Evolutionary conservation across 2,113 vertebrate genomes (phyloP).

Genomic region (Cyphomyrus plagiostoma): DNA sequence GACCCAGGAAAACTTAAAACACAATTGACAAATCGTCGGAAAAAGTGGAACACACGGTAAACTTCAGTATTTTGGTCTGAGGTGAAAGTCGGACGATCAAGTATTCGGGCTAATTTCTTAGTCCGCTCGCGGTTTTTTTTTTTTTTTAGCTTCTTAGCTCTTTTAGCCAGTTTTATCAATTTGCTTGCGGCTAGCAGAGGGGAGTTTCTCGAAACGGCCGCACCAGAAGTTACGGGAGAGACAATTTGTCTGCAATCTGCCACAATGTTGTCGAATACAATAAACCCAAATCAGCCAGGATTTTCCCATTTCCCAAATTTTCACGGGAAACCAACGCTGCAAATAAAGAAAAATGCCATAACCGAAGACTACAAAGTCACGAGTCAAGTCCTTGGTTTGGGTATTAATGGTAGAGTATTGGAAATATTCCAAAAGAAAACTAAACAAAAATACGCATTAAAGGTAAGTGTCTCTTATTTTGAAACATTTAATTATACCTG

Average conservation of each 20-base stretch:
- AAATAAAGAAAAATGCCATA: constrained; percentile 74
- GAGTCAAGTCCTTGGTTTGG: constrained; percentile 74
- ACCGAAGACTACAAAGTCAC: constrained; percentile 80
- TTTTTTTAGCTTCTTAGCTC: background rate
- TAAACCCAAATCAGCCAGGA: constrained; percentile 44
- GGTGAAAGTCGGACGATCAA: background rate
- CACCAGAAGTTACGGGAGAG: background rate
- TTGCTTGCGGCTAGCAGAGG: background rate
- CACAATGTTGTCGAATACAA: constrained; percentile 56
- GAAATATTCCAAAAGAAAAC: constrained; percentile 74
- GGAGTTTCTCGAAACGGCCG: background rate
- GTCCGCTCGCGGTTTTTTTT: background rate
- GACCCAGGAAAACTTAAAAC: background rate
- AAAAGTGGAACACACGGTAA: background rate
- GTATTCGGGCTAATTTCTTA: background rate
- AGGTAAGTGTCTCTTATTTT: constrained; percentile 49
- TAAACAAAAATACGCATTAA: constrained; percentile 73
- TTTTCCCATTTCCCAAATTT: constrained; percentile 43
- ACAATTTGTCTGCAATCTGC: background rate
- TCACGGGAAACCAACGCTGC: constrained; percentile 55
- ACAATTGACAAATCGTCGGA: background rate
- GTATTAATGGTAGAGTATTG: constrained; percentile 82
- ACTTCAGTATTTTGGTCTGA: background rate
- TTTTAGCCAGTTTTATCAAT: background rate
- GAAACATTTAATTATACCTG: background rate